phyloP scores from a whole-genome alignment of 2,113 vertebrate genomes.

The Atrichornis clamosus region DNA sequence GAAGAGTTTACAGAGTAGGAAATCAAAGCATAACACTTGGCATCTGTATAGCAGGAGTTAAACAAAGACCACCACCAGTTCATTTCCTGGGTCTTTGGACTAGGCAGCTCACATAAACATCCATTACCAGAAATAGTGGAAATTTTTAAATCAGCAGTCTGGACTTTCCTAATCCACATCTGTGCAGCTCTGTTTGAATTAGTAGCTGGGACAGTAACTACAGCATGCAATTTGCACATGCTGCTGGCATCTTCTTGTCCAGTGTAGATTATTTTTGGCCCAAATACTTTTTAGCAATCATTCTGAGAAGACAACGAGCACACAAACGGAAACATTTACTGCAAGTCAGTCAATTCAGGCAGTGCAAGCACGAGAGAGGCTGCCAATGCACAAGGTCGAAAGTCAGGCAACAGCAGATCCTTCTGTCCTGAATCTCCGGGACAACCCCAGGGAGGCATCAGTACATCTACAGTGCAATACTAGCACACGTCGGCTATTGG shows the following conservation, averaged over 20 bases:
- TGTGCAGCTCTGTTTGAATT: neutral
- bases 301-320: neutral
- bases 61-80: conserved; percentile 34
- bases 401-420: conserved; percentile 23
- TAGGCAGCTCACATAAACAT: neutral
- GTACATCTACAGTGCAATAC: neutral
- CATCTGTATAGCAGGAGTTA: neutral
- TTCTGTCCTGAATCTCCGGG: neutral
- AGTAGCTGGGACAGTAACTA: neutral
- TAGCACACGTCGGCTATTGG: neutral
- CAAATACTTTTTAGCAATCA: neutral
- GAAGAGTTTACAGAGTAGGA: conserved; percentile 26
- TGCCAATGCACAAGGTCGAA: neutral
- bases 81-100: neutral
- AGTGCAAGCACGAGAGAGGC: neutral
- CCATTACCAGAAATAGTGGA: neutral
- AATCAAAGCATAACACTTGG: conserved; percentile 54
- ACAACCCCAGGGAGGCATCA: neutral
- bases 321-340: conserved; percentile 11
- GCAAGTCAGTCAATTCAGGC: neutral
- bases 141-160: neutral
- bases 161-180: neutral
- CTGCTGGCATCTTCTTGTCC: neutral
- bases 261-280: conserved; percentile 6
- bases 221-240: neutral